phyloP scores from a whole-genome alignment of 2,888 invertebrate species.

The Campopleginae sp. region DNA sequence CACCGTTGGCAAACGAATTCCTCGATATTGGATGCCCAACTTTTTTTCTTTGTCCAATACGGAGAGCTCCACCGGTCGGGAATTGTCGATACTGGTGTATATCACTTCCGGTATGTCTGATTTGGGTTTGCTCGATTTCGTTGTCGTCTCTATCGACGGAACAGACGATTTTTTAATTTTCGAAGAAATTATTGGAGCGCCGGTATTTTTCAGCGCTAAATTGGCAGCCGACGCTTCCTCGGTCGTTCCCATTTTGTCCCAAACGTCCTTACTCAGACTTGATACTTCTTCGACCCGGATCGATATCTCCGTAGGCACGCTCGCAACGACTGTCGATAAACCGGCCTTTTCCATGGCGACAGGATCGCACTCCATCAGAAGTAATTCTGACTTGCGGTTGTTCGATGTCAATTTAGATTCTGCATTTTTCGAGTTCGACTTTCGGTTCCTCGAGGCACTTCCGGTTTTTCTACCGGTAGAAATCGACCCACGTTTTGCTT shows the following conservation, averaged over 20 bases:
- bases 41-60: slow-evolving; percentile 46
- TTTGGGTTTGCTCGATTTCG: neutral
- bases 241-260: slow-evolving; percentile 72
- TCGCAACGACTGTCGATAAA: slow-evolving; percentile 28
- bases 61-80: slow-evolving; percentile 48
- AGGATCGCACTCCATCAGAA: slow-evolving; percentile 53
- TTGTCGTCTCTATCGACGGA: neutral
- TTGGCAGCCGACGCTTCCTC: neutral
- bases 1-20: slow-evolving; percentile 61
- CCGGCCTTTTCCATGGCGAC: slow-evolving; percentile 43
- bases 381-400: neutral
- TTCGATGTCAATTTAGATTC: neutral
- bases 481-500: neutral
- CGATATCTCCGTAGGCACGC: slow-evolving; percentile 60
- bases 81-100: slow-evolving; percentile 67
- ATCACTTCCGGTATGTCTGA: slow-evolving; percentile 63
- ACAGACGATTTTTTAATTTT: neutral
- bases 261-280: slow-evolving; percentile 73
- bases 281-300: slow-evolving; percentile 73
- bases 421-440: neutral
- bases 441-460: neutral
- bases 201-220: neutral
- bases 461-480: neutral
- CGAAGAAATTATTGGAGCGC: neutral
- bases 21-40: slow-evolving; percentile 63